Evolutionary conservation across 1,140 invertebrate genomes (phyloP).

Genomic region (Cecropterus lyciades): DNA sequence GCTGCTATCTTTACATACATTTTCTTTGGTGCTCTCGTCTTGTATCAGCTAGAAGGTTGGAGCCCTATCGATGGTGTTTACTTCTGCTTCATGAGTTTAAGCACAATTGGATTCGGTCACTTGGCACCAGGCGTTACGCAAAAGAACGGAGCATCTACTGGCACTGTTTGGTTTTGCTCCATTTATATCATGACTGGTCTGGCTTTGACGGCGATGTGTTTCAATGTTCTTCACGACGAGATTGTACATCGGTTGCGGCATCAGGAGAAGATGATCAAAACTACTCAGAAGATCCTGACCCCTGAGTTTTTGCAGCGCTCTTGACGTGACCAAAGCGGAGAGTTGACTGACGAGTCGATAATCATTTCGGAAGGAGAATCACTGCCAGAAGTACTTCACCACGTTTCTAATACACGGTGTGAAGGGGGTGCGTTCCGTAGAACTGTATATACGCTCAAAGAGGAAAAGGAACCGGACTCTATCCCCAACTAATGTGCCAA

Average conservation of each 20-base stretch:
- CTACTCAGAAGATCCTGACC: constrained; percentile 71
- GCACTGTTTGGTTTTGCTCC: constrained; percentile 95
- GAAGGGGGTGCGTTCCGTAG: constrained; percentile 67
- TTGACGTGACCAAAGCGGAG: constrained; percentile 78
- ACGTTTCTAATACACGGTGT: constrained; percentile 58
- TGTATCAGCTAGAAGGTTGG: constrained; percentile 95
- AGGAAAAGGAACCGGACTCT: constrained; percentile 65
- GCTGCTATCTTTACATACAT: constrained; percentile 93
- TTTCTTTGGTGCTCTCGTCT: constrained; percentile 93
- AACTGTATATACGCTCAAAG: constrained; percentile 66
- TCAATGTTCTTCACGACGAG: constrained; percentile 98
- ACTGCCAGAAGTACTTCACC: constrained; percentile 74
- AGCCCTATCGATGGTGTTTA: constrained; percentile 95
- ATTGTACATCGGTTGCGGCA: constrained; percentile 91
- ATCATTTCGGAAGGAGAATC: constrained; percentile 71
- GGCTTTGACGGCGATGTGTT: constrained; percentile 98
- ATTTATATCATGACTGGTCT: constrained; percentile 98
- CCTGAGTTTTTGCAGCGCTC: constrained; percentile 73
- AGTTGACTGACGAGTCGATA: constrained; percentile 76
- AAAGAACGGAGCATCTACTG: constrained; percentile 84
- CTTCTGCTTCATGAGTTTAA: constrained; percentile 97
- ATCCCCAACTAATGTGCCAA: constrained; percentile 53
- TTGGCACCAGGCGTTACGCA: constrained; percentile 92
- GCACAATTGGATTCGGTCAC: constrained; percentile 96
- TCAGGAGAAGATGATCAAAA: constrained; percentile 76